A percentile compares a stretch with the other conserved stretches of the same genome.
These are phyloP conservation scores for Ricordea florida DNA, from an alignment of 92 coral and sea anemone genomes.

Conservation along the genomic window DNA sequence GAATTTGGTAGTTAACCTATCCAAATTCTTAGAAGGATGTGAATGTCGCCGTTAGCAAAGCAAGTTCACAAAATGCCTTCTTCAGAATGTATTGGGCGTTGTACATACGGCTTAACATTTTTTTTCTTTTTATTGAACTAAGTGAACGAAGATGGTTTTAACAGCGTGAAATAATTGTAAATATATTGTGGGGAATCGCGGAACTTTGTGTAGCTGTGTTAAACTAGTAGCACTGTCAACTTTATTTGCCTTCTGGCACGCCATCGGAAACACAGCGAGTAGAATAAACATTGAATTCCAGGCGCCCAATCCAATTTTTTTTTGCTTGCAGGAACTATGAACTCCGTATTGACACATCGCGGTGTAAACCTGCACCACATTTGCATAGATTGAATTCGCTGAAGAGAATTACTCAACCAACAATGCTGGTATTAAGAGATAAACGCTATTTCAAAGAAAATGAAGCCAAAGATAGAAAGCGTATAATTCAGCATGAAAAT, in stretches of 20 bases:
- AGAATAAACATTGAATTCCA: neutral
- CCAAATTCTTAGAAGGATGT: slow-evolving; percentile 20
- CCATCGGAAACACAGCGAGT: slow-evolving; percentile 1
- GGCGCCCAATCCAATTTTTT: neutral
- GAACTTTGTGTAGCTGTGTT: slow-evolving; percentile 1
- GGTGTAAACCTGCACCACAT: too few relatives aligned
- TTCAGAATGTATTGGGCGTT: slow-evolving; percentile 1
- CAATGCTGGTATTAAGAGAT: neutral
- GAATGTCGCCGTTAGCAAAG: slow-evolving; percentile 12
- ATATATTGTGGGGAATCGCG: slow-evolving; percentile 5
- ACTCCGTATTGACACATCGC: too few relatives aligned
- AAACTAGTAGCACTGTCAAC: slow-evolving; percentile 3
- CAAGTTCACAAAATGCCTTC: neutral
- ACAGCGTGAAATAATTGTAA: neutral
- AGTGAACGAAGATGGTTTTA: slow-evolving; percentile 6
- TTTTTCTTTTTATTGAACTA: neutral
- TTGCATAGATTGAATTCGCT: too few relatives aligned
- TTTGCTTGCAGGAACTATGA: too few relatives aligned
- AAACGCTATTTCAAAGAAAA: neutral
- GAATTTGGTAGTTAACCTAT: slow-evolving; percentile 3
- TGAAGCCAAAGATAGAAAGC: slow-evolving; percentile 6
- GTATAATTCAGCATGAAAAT: neutral
- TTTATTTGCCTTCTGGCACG: slow-evolving; percentile 8
- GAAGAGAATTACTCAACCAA: neutral
- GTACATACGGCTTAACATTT: slow-evolving; percentile 4